These are phyloP conservation scores for Amblyjoppa proteus DNA, from an alignment of 2,888 invertebrate species.

Conservation along the genomic window DNA sequence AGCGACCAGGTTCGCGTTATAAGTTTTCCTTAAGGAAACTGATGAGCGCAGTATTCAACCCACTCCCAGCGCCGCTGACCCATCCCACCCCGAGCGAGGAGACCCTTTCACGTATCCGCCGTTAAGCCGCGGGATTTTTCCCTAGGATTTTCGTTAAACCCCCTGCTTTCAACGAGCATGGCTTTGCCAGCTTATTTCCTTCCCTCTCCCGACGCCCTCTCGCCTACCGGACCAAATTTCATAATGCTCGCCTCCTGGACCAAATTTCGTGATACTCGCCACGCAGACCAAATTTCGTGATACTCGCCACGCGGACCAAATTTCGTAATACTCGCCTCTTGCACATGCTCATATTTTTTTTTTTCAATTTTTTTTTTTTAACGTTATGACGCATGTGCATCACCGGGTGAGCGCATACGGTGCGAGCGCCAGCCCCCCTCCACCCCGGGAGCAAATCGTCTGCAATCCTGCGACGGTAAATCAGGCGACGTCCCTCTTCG, in stretches of 20 bases:
- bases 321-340: neutral
- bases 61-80: constrained; percentile 1
- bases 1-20: constrained; percentile 34
- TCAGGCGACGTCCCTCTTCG: constrained; percentile 10
- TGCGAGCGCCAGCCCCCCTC: neutral
- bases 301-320: constrained; percentile 4
- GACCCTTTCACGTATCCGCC: constrained; percentile 49
- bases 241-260: constrained; percentile 1
- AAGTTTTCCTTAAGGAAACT: constrained; percentile 59
- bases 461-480: constrained; percentile 33
- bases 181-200: constrained; percentile 38
- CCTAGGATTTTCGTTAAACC: constrained; percentile 46
- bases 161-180: constrained; percentile 55
- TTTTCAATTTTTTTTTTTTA: neutral
- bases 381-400: neutral
- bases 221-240: neutral
- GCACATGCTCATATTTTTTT: too few relatives aligned
- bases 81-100: constrained; percentile 10
- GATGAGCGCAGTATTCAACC: constrained; percentile 40
- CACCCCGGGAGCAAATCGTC: neutral
- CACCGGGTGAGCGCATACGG: neutral
- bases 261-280: constrained; percentile 7
- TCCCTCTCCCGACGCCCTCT: neutral
- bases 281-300: neutral
- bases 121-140: constrained; percentile 48